These are phyloP conservation scores for Cheilosia variabilis DNA, from an alignment of 2,888 invertebrate species.

Conservation along the genomic window DNA sequence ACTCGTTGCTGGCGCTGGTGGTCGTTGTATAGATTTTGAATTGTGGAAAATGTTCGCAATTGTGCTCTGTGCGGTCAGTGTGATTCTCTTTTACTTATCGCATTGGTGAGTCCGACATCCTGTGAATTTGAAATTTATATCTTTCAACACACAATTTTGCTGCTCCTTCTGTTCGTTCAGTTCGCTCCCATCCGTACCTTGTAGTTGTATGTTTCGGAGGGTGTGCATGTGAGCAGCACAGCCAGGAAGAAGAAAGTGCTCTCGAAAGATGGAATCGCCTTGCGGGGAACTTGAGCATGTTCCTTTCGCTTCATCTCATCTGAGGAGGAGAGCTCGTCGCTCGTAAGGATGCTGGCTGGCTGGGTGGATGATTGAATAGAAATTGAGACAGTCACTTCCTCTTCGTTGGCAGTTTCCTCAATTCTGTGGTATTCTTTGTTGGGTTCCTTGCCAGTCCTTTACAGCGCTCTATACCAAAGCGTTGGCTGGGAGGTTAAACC, in stretches of 20 bases:
- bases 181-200: neutral
- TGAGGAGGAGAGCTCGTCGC: slow-evolving; percentile 7
- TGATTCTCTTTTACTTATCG: slow-evolving; percentile 68
- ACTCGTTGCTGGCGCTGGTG: neutral
- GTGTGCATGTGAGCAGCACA: neutral
- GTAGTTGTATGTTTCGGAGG: neutral
- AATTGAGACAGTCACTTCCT: slow-evolving; percentile 72
- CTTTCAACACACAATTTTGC: slow-evolving; percentile 50
- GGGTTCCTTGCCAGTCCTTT: slow-evolving; percentile 17
- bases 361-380: slow-evolving; percentile 67
- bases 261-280: slow-evolving; percentile 19
- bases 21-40: slow-evolving; percentile 52
- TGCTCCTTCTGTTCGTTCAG: slow-evolving; percentile 14
- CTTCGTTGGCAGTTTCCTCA: slow-evolving; percentile 45
- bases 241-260: slow-evolving; percentile 18
- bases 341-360: slow-evolving; percentile 55
- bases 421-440: slow-evolving; percentile 44
- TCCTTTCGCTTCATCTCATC: slow-evolving; percentile 51
- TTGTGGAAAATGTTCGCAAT: slow-evolving; percentile 32
- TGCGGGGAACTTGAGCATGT: slow-evolving; percentile 60
- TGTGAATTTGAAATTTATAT: slow-evolving; percentile 67
- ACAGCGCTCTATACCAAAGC: neutral
- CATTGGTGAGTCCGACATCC: slow-evolving; percentile 68
- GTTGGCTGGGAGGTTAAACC: slow-evolving; percentile 9
- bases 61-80: slow-evolving; percentile 60